Percentiles rank a stretch among this genome's conserved stretches.
Evolutionary conservation across 2,113 vertebrate species (phyloP).

Genomic region (Aegotheles bennettii): DNA sequence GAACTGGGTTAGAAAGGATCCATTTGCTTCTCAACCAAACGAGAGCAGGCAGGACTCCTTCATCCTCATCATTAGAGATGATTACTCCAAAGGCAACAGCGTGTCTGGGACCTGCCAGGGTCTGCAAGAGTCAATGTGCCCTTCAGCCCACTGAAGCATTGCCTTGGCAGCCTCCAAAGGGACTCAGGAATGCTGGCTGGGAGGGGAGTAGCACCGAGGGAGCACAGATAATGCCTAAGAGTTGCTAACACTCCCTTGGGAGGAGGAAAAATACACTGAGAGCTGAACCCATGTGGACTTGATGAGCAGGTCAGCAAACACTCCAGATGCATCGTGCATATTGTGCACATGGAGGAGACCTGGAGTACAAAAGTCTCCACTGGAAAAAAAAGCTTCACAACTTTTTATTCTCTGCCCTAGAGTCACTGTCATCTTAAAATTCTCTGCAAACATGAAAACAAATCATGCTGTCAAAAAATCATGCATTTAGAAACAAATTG

Average conservation of each 20-base stretch:
- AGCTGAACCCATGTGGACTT: not conserved
- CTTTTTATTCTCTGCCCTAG: not conserved
- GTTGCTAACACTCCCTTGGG: not conserved
- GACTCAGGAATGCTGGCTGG: not conserved
- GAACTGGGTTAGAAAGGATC: not conserved
- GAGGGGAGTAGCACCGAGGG: not conserved
- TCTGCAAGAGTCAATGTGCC: not conserved
- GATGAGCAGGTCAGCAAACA: not conserved
- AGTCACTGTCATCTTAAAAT: not conserved
- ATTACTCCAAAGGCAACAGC: not conserved
- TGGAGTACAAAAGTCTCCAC: not conserved
- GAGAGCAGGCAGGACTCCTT: not conserved
- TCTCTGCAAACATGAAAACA: conserved; percentile 38
- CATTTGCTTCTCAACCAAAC: not conserved
- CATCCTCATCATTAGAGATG: not conserved
- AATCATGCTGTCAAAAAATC: conserved; percentile 59
- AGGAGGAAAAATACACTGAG: not conserved
- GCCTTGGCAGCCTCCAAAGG: not conserved
- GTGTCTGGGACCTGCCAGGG: not conserved
- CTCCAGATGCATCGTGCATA: rapidly evolving
- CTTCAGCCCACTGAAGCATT: not conserved
- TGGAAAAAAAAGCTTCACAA: not conserved
- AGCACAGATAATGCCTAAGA: not conserved
- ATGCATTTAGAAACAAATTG: conserved; percentile 46
- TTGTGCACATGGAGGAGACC: rapidly evolving